These are phyloP conservation scores for Lordiphosa clarofinis DNA, from an alignment of 1,140 invertebrate genomes.

Conservation along the genomic window DNA sequence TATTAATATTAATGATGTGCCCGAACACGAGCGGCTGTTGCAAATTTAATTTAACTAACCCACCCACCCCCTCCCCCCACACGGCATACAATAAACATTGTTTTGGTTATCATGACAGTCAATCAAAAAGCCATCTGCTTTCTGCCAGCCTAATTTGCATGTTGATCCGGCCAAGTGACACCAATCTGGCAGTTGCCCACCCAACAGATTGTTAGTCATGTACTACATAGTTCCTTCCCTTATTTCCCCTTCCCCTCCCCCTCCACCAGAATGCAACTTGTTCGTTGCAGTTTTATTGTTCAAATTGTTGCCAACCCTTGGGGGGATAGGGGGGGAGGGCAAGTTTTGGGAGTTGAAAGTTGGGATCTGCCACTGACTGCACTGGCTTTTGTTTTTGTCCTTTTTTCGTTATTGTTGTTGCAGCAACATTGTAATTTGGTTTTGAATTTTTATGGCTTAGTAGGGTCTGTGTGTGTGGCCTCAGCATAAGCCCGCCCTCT, in stretches of 20 bases:
- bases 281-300: conserved; percentile 55
- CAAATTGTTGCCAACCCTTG: conserved; percentile 30
- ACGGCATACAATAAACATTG: too few relatives aligned
- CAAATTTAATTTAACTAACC: conserved; percentile 40
- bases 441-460: conserved; percentile 44
- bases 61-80: conserved; percentile 3
- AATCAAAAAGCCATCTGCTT: conserved; percentile 72
- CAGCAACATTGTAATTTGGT: conserved; percentile 60
- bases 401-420: conserved; percentile 13
- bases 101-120: conserved; percentile 30
- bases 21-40: conserved; percentile 25
- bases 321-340: background rate
- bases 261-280: conserved; percentile 17
- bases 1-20: conserved; percentile 76
- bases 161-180: conserved; percentile 29
- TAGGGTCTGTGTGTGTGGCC: conserved; percentile 4
- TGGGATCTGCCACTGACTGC: conserved; percentile 16
- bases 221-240: conserved; percentile 10
- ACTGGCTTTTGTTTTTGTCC: conserved; percentile 23
- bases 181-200: conserved; percentile 15
- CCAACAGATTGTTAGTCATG: conserved; percentile 34
- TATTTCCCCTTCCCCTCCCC: too few relatives aligned
- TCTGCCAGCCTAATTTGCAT: conserved; percentile 62
- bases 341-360: conserved; percentile 12
- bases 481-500: conserved; percentile 14